phyloP scores from a whole-genome alignment of 1,140 invertebrate species.

The Uloborus diversus region DNA sequence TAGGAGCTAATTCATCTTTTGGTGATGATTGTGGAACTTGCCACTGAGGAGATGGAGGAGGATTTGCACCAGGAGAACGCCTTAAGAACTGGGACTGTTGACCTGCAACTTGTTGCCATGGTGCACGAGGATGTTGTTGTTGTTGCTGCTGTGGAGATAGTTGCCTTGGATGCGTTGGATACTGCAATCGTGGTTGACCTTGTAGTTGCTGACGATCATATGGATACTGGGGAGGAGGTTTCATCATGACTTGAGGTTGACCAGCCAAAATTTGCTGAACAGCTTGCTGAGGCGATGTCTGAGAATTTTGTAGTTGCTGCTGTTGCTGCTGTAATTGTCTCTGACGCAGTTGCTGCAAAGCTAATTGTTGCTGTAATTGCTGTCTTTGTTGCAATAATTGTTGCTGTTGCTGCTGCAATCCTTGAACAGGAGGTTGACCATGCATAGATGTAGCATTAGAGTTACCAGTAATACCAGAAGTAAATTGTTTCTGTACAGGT shows the following conservation, averaged over 20 bases:
- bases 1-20: conserved; percentile 42
- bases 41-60: conserved; percentile 23
- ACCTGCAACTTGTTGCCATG: conserved; percentile 39
- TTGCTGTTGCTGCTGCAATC: conserved; percentile 67
- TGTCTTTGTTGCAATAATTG: conserved; percentile 76
- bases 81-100: conserved; percentile 44
- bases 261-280: conserved; percentile 33
- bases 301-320: conserved; percentile 64
- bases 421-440: conserved; percentile 62
- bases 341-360: conserved; percentile 69
- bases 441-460: conserved; percentile 34
- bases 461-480: neutral
- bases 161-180: conserved; percentile 41
- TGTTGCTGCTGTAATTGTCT: conserved; percentile 63
- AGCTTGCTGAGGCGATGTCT: conserved; percentile 65
- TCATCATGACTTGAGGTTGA: conserved; percentile 53
- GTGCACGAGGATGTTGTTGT: conserved; percentile 20
- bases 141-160: conserved; percentile 59
- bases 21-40: conserved; percentile 24
- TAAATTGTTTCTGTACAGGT: conserved; percentile 38
- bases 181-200: conserved; percentile 55
- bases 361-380: conserved; percentile 64
- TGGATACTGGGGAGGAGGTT: conserved; percentile 54
- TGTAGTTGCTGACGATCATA: conserved; percentile 52
- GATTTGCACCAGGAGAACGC: conserved; percentile 26